Evolutionary conservation across 1,140 invertebrate species (phyloP).

Genomic region (Uloborus diversus): DNA sequence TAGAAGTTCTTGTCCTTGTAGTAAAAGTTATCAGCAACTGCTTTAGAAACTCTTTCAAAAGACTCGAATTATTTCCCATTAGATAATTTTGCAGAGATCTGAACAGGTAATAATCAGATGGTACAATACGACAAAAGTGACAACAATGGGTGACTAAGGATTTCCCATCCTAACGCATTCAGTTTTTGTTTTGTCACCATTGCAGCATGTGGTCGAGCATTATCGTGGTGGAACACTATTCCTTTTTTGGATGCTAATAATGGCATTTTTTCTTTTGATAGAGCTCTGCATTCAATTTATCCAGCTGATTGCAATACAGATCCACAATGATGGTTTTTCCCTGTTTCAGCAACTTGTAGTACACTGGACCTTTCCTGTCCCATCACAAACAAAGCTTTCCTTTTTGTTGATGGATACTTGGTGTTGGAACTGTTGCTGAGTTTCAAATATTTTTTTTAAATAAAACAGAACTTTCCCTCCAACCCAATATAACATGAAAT

Average conservation of each 20-base stretch:
- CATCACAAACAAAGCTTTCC: not conserved
- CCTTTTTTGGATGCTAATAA: conserved; percentile 25
- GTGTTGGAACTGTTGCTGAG: conserved; percentile 5
- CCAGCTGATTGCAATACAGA: conserved; percentile 43
- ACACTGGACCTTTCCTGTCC: conserved; percentile 1
- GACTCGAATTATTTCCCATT: not conserved
- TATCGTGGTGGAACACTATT: conserved; percentile 42
- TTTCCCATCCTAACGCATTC: not conserved
- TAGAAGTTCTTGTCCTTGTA: no score
- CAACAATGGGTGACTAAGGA: not conserved
- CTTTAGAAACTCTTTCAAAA: no score
- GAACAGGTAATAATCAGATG: conserved; percentile 61
- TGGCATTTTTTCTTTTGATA: conserved; percentile 31
- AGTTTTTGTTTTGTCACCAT: not conserved
- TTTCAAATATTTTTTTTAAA: no score
- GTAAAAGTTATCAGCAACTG: no score
- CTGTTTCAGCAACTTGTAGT: conserved; percentile 28
- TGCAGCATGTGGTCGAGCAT: not conserved
- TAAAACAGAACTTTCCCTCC: no score
- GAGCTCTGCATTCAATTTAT: conserved; percentile 46
- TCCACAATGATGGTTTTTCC: conserved; percentile 27
- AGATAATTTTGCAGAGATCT: conserved; percentile 28
- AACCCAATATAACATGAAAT: no score
- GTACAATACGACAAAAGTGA: conserved; percentile 25
- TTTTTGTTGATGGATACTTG: conserved; percentile 1